Evolutionary conservation across 2,113 vertebrate species (phyloP).

Genomic region (Uria aalge): DNA sequence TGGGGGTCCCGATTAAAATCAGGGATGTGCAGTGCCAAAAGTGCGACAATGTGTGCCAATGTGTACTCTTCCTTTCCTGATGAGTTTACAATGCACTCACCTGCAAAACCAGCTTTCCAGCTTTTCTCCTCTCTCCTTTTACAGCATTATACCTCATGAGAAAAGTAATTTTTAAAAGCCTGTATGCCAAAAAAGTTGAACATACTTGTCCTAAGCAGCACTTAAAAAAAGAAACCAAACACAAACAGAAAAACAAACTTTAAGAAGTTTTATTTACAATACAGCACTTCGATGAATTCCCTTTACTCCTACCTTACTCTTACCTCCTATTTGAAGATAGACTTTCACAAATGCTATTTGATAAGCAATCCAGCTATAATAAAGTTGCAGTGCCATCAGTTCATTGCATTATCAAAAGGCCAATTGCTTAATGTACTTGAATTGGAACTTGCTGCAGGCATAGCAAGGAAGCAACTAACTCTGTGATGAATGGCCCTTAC

Average conservation of each 20-base stretch:
- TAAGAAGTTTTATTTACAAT: not conserved
- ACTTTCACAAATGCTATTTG: not conserved
- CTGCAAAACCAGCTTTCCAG: not conserved
- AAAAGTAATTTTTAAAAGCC: not conserved
- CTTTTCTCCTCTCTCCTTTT: not conserved
- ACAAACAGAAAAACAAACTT: not conserved
- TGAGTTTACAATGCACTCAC: not conserved
- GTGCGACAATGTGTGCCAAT: not conserved
- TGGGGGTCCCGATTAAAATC: not conserved
- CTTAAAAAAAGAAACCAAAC: not conserved
- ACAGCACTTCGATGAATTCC: not conserved
- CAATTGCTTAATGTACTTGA: constrained; percentile 31
- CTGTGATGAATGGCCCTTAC: constrained; percentile 2
- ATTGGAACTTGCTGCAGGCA: not conserved
- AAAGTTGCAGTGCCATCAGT: not conserved
- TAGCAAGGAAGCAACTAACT: not conserved
- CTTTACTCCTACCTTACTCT: not conserved
- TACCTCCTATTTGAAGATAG: not conserved
- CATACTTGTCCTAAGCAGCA: not conserved
- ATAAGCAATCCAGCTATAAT: not conserved
- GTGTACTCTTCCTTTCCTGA: not conserved
- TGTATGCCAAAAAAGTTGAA: not conserved
- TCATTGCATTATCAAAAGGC: constrained; percentile 1
- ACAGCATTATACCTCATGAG: not conserved
- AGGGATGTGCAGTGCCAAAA: not conserved